Conservation (phyloP, 2,797 vertebrate species). For the Enteromius mattozi region DNA sequence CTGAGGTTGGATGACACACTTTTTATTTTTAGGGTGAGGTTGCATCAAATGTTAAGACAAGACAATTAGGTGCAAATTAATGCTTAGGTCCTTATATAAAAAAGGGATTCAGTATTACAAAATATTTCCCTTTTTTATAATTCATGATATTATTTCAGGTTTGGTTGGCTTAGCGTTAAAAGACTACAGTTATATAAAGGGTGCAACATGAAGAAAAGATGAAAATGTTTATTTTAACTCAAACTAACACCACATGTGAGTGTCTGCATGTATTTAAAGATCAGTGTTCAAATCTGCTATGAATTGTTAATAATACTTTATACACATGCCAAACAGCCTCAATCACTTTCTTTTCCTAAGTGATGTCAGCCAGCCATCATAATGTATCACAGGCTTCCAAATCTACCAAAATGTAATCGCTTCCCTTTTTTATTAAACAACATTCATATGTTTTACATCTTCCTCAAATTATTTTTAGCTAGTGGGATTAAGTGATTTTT, state of each 20-base stretch:
- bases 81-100: background rate
- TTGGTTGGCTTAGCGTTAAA: slow-evolving; percentile 9
- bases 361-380: slow-evolving; percentile 20
- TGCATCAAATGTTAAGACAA: background rate
- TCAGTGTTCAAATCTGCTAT: slow-evolving; percentile 38
- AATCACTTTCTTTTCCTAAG: slow-evolving; percentile 19
- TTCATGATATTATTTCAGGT: background rate
- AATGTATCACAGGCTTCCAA: slow-evolving; percentile 22
- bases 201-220: background rate
- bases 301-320: slow-evolving; percentile 39
- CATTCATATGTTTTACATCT: background rate
- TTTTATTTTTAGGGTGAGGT: background rate
- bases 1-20: background rate
- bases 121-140: background rate
- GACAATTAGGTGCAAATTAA: background rate
- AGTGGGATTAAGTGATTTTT: background rate
- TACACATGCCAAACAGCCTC: slow-evolving; percentile 21
- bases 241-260: slow-evolving; percentile 40
- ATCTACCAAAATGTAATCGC: background rate
- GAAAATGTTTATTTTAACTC: slow-evolving; percentile 19
- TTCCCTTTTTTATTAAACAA: background rate
- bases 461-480: background rate
- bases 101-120: no score
- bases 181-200: background rate
- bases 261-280: slow-evolving; percentile 43